phyloP scores from a whole-genome alignment of 2,113 vertebrate species.

The Microcebus ravelobensis region DNA sequence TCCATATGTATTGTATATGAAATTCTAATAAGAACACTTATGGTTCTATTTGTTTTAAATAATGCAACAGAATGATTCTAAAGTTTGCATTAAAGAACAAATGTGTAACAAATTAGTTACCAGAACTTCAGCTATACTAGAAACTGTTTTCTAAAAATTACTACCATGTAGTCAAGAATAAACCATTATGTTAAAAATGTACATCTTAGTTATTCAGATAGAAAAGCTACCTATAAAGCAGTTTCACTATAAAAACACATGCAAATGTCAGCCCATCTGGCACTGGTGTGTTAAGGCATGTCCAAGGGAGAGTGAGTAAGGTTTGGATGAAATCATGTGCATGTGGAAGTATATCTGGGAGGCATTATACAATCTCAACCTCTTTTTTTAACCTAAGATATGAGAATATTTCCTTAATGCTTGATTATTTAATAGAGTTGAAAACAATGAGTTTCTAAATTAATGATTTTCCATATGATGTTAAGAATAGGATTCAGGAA shows the following conservation, averaged over 20 bases:
- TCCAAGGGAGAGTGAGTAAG: neutral
- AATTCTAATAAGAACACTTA: neutral
- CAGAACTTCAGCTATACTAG: neutral
- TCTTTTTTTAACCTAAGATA: neutral
- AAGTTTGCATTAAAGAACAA: neutral
- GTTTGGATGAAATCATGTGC: neutral
- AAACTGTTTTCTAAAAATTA: constrained; percentile 2
- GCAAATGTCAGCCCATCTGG: neutral
- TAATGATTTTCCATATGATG: neutral
- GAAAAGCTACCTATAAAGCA: neutral
- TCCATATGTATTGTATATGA: neutral
- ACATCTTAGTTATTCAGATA: neutral
- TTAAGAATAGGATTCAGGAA: neutral
- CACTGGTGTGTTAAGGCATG: neutral
- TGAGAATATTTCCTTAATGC: neutral
- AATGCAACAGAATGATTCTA: neutral
- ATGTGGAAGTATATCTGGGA: neutral
- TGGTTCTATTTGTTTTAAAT: neutral
- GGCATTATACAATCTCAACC: neutral
- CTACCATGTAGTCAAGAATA: neutral
- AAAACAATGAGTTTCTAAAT: neutral
- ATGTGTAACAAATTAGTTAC: neutral
- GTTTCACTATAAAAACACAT: neutral
- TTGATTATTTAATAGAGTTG: neutral
- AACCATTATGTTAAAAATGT: neutral